Evolutionary conservation across 2,113 vertebrate species (phyloP).

Genomic region (Larimichthys crocea): DNA sequence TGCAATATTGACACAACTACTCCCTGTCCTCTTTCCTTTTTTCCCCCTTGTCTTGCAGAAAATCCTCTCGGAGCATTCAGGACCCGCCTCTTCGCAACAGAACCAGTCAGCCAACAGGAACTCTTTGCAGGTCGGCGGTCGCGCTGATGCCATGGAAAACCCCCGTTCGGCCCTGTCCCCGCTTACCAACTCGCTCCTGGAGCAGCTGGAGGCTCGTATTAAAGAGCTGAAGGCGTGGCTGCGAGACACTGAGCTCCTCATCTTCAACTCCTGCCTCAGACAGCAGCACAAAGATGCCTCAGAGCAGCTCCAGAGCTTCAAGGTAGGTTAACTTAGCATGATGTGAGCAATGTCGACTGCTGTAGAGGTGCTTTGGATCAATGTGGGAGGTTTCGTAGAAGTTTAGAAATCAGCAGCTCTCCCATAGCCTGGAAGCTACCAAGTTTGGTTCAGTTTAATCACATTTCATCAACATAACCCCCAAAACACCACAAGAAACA

Average conservation of each 20-base stretch:
- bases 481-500: too few relatives aligned
- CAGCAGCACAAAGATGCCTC: constrained; percentile 86
- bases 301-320: constrained; percentile 94
- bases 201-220: constrained; percentile 94
- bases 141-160: constrained; percentile 29
- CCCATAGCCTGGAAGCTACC: too few relatives aligned
- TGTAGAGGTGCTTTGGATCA: too few relatives aligned
- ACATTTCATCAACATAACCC: too few relatives aligned
- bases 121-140: not conserved
- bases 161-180: constrained; percentile 91
- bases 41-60: constrained; percentile 76
- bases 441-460: too few relatives aligned
- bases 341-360: too few relatives aligned
- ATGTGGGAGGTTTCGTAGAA: too few relatives aligned
- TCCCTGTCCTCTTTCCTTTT: not conserved
- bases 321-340: constrained; percentile 83
- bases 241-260: constrained; percentile 97
- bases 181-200: constrained; percentile 91
- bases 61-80: constrained; percentile 87
- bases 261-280: constrained; percentile 97
- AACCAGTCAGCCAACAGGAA: constrained; percentile 32
- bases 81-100: constrained; percentile 4
- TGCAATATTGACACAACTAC: constrained; percentile 37
- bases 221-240: constrained; percentile 98
- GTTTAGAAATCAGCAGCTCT: too few relatives aligned